Conservation (phyloP, 2,797 vertebrate species). For the Nyctibius grandis region DNA sequence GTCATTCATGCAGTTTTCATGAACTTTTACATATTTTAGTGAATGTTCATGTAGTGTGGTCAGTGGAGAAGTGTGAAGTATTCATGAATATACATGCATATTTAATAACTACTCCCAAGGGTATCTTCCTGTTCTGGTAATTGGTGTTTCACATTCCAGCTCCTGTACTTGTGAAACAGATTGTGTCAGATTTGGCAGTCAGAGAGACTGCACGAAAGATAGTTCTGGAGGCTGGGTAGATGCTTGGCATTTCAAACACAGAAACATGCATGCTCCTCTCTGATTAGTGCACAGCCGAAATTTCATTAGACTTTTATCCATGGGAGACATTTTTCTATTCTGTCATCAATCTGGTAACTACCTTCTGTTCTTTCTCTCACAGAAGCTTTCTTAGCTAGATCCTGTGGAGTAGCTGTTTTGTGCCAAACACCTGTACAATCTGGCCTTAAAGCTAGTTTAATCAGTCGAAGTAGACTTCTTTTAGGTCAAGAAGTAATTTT, state of each 20-base stretch:
- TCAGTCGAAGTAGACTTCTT: background rate
- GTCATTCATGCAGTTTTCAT: constrained; percentile 50
- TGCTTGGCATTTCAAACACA: background rate
- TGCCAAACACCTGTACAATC: background rate
- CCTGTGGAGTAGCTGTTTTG: background rate
- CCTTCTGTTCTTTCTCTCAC: background rate
- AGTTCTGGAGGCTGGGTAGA: background rate
- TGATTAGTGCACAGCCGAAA: background rate
- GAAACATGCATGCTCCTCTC: accelerated
- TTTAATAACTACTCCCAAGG: constrained; percentile 31
- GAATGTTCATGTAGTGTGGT: constrained; percentile 22
- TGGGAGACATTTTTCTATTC: background rate
- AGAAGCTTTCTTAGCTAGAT: background rate
- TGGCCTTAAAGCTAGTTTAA: background rate
- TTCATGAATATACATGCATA: constrained; percentile 37
- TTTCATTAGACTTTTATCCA: background rate
- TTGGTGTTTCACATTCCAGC: background rate
- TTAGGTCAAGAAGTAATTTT: background rate
- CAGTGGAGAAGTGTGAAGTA: constrained; percentile 31
- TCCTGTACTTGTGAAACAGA: background rate
- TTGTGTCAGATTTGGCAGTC: background rate
- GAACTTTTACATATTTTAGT: constrained; percentile 36
- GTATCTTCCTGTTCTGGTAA: background rate
- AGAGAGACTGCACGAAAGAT: background rate
- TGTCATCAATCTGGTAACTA: background rate